Evolutionary conservation across 2,797 vertebrate species (phyloP).

Genomic region (Jordanella pulchra): DNA sequence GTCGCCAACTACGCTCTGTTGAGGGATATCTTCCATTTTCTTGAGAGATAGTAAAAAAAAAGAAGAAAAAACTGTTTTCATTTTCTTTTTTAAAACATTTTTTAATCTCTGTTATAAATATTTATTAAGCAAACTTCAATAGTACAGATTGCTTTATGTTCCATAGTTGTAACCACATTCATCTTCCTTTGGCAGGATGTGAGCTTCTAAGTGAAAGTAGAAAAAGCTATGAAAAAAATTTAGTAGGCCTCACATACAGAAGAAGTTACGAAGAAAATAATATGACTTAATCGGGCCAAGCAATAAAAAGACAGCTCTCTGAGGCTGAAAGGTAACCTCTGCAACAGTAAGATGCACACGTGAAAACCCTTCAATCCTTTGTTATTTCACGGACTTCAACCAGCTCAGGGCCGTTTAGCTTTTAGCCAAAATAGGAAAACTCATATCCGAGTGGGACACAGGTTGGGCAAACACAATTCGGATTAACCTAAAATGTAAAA

Average conservation of each 20-base stretch:
- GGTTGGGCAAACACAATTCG: neutral
- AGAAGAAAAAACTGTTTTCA: neutral
- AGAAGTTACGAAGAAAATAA: neutral
- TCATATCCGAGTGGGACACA: neutral
- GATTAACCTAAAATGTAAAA: neutral
- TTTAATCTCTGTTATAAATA: neutral
- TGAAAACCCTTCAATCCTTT: conserved; percentile 3
- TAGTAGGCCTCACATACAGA: neutral
- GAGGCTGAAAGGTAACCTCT: neutral
- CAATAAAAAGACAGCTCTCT: neutral
- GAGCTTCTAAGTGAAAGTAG: conserved; percentile 1
- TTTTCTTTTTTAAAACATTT: conserved; percentile 6
- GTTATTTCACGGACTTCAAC: conserved; percentile 1
- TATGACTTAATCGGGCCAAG: neutral
- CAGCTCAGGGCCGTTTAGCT: neutral
- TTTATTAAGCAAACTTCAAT: conserved; percentile 19
- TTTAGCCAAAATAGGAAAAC: conserved; percentile 5
- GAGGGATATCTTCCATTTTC: conserved; percentile 11
- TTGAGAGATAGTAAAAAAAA: neutral
- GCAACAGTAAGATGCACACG: neutral
- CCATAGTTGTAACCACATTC: neutral
- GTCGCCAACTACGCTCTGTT: conserved; percentile 20
- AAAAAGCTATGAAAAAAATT: neutral
- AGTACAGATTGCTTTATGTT: neutral
- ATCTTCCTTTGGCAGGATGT: neutral